Evolutionary conservation across 2,797 vertebrate species (phyloP).

Genomic region (Todus mexicanus): DNA sequence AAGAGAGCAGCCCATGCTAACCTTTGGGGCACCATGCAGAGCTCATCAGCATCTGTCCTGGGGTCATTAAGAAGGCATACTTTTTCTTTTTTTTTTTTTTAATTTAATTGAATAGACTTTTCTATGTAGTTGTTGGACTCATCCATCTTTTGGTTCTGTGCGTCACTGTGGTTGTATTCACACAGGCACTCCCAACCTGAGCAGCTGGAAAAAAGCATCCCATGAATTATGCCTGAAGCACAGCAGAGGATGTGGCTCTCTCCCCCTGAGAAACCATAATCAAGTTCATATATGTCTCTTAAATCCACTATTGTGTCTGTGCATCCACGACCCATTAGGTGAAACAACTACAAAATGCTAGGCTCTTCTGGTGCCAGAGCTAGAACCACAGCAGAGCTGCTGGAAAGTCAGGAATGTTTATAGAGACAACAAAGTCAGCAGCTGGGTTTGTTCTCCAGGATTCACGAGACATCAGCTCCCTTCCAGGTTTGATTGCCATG

Average conservation of each 20-base stretch:
- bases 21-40: background rate
- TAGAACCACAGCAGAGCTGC: background rate
- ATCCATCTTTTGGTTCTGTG: background rate
- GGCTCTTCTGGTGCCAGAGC: background rate
- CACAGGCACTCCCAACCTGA: background rate
- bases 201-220: background rate
- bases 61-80: background rate
- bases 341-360: background rate
- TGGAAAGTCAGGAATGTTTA: background rate
- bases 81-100: background rate
- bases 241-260: background rate
- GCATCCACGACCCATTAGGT: background rate
- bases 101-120: background rate
- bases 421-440: background rate
- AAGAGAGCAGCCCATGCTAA: background rate
- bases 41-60: background rate
- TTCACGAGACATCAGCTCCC: background rate
- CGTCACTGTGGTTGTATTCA: background rate
- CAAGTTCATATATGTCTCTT: background rate
- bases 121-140: background rate
- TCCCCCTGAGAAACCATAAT: background rate
- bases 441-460: background rate
- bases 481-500: background rate
- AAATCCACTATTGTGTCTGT: background rate
- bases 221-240: background rate